Conservation (phyloP, 1,140 invertebrate species). For the Holcopasites calliopsidis region DNA sequence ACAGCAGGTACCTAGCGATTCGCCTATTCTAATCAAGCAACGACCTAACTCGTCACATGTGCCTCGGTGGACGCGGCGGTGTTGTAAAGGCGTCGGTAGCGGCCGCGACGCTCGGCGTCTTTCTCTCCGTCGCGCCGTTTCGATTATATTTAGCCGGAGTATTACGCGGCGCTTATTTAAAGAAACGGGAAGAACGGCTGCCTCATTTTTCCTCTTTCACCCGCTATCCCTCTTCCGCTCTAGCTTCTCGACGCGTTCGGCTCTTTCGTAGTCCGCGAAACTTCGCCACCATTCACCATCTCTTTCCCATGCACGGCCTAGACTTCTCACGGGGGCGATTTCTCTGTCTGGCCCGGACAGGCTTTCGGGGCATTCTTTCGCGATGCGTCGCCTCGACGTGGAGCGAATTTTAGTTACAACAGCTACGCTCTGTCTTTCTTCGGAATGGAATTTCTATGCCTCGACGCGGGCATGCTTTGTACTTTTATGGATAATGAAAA, state of each 20-base stretch:
- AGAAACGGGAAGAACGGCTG: constrained; percentile 71
- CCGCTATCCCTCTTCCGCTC: background rate
- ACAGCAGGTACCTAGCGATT: background rate
- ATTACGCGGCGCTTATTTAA: constrained; percentile 78
- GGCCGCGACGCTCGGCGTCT: constrained; percentile 32
- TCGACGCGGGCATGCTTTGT: background rate
- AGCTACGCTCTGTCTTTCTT: too few relatives aligned
- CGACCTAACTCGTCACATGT: constrained; percentile 31
- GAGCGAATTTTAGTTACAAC: constrained; percentile 40
- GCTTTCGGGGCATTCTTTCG: constrained; percentile 39
- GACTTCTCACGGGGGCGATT: constrained; percentile 20
- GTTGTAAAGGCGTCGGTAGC: constrained; percentile 6
- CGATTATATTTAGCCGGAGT: constrained; percentile 74
- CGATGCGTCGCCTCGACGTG: constrained; percentile 33
- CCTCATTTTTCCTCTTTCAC: constrained; percentile 4
- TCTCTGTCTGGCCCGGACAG: constrained; percentile 1
- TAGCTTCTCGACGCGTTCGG: background rate
- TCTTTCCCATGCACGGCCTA: too few relatives aligned
- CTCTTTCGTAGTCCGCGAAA: background rate
- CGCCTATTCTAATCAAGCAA: constrained; percentile 13
- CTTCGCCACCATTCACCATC: background rate
- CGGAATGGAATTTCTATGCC: background rate
- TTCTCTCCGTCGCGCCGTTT: constrained; percentile 58
- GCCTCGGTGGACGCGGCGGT: constrained; percentile 5
- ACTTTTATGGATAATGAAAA: too few relatives aligned